These are phyloP conservation scores for Nansenia antarctica DNA, from an alignment of 2,113 vertebrate genomes.

Conservation along the genomic window DNA sequence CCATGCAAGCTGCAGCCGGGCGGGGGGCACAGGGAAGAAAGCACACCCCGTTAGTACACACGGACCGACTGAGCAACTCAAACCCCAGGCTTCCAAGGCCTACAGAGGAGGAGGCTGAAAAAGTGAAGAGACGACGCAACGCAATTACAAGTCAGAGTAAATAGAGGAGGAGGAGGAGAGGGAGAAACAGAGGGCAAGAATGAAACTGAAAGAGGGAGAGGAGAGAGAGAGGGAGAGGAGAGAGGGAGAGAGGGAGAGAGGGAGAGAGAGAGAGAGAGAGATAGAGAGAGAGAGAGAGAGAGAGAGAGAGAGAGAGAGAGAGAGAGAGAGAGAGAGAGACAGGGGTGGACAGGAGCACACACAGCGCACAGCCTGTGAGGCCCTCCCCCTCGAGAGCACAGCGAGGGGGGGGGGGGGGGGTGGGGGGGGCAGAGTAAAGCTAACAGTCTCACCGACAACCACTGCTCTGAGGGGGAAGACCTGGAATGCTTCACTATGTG, in stretches of 20 bases:
- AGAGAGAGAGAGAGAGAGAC: neutral
- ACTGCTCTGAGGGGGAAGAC: neutral
- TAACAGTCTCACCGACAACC: neutral
- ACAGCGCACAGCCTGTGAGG: neutral
- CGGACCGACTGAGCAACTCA: neutral
- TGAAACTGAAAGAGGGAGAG: neutral
- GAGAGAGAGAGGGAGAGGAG: neutral
- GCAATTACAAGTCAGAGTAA: too few species aligned
- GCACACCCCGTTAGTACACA: constrained; percentile 17
- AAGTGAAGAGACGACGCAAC: too few species aligned
- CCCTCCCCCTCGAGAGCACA: too few species aligned
- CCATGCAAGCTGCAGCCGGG: constrained; percentile 22
- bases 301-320: neutral
- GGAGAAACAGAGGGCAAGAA: too few species aligned
- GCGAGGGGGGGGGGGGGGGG: neutral
- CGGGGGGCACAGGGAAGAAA: neutral
- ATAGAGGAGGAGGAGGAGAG: neutral
- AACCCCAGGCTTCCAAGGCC: constrained; percentile 10
- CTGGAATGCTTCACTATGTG: constrained; percentile 16
- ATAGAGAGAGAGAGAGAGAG: neutral
- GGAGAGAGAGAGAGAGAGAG: neutral
- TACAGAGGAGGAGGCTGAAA: neutral
- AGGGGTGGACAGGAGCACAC: neutral
- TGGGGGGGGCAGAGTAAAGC: neutral
- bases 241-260: neutral